These are phyloP conservation scores for Lepidotrigona ventralis DNA, from an alignment of 1,140 invertebrate genomes.

Conservation along the genomic window DNA sequence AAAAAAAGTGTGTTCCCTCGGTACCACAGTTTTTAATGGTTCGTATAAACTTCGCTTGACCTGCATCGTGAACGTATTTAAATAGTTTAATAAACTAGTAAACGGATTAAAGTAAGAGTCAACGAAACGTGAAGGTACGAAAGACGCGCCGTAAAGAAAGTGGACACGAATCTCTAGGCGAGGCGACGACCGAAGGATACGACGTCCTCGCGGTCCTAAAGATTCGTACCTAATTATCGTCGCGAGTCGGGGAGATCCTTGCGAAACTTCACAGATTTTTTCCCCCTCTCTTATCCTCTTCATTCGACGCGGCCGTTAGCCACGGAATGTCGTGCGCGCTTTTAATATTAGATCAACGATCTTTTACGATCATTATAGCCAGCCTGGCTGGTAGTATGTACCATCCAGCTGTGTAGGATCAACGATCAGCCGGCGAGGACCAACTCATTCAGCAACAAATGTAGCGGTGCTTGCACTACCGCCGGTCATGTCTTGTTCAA, in stretches of 20 bases:
- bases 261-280: neutral
- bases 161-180: neutral
- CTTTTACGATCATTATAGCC: slow-evolving; percentile 48
- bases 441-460: slow-evolving; percentile 57
- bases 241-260: neutral
- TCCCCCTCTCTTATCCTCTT: neutral
- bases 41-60: too few relatives aligned
- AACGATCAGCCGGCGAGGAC: slow-evolving; percentile 44
- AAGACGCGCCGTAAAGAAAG: too few relatives aligned
- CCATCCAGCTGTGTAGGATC: slow-evolving; percentile 44
- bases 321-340: neutral
- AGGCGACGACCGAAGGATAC: neutral
- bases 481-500: slow-evolving; percentile 60
- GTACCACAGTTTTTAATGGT: too few relatives aligned
- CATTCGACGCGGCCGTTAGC: neutral
- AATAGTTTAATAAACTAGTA: too few relatives aligned
- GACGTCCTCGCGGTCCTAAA: neutral
- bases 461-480: slow-evolving; percentile 58
- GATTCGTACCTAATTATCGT: slow-evolving; percentile 25
- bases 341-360: slow-evolving; percentile 47
- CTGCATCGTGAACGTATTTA: too few relatives aligned
- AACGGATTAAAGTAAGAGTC: too few relatives aligned
- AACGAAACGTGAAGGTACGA: too few relatives aligned
- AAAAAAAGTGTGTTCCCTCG: too few relatives aligned
- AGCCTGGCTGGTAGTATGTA: slow-evolving; percentile 4